Evolutionary conservation across 1,140 invertebrate species (phyloP), one percentile per base, ranked within the genome.

Genomic region (Tetragnatha versicolor): DNA sequence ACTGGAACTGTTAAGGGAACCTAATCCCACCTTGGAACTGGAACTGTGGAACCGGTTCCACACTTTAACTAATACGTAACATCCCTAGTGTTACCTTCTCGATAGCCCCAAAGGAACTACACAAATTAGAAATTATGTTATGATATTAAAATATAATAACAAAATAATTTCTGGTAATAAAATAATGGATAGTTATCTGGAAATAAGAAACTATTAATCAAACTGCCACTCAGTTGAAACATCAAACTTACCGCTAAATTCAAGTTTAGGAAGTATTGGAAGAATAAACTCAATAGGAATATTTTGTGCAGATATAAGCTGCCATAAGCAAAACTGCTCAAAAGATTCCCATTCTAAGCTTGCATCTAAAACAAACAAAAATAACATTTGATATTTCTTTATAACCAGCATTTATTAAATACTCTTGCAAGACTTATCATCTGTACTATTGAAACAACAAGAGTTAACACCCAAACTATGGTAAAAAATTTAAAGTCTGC

Each of bases 251-350:
- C 87, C 79, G 79, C 82, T 82, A 77, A 91, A 94, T 84, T 97
- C 93, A 65, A 98, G 86, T 85, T 94, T 93, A 3, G 94, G 93
- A 82, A 98, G 89, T 82, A 98, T 89, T 35, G 96, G 94, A 84
- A 98, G 88, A 63, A 98, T 90, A 83, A 93, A 91, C 83, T 97
- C 93, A 6, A 97, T 90, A 12, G 93, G 92, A 83, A 98, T 93
- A 85, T 96, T 93, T 84, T 98, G 96, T 49, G 95, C 95, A 80
- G 92, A 91, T 45, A 98, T 90, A 37, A 99, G 88, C 87, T 98
- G 95, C 97, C 97, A 99, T 9, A 98, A 89, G 84, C 95, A 98
- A 84, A 94, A 93, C 84, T 99, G 97, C 85, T 98, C 97, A 82
- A 97, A 95, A 2, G 95, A 97, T 85, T 98, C 96, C 95, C 96